These are phyloP conservation scores for Boloria euphrosyne DNA, from an alignment of 2,888 invertebrate species.

Conservation along the genomic window DNA sequence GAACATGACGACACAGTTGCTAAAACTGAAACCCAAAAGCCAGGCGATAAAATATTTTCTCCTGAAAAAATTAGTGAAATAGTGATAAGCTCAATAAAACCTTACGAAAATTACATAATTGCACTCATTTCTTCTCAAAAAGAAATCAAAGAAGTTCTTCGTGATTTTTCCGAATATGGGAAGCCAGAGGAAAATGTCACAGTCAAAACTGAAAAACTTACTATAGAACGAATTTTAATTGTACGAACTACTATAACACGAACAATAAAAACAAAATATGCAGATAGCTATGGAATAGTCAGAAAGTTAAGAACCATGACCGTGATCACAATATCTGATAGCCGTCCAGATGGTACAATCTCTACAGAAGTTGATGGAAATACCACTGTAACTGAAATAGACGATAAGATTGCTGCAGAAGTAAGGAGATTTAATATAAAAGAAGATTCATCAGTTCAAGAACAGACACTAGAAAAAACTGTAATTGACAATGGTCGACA, in stretches of 20 bases:
- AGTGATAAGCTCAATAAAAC: slow-evolving; percentile 22
- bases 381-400: slow-evolving; percentile 40
- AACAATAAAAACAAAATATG: slow-evolving; percentile 43
- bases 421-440: slow-evolving; percentile 35
- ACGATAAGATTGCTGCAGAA: slow-evolving; percentile 35
- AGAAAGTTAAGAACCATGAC: slow-evolving; percentile 45
- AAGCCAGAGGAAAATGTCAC: slow-evolving; percentile 44
- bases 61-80: slow-evolving; percentile 22
- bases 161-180: slow-evolving; percentile 34
- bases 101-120: slow-evolving; percentile 34
- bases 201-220: slow-evolving; percentile 40
- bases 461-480: slow-evolving; percentile 27
- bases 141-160: slow-evolving; percentile 38
- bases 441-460: slow-evolving; percentile 35
- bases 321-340: slow-evolving; percentile 41
- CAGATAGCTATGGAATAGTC: slow-evolving; percentile 35
- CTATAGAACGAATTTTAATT: slow-evolving; percentile 33
- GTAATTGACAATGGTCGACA: slow-evolving; percentile 27
- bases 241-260: slow-evolving; percentile 43
- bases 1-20: slow-evolving; percentile 28
- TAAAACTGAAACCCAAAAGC: slow-evolving; percentile 16
- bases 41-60: slow-evolving; percentile 5
- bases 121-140: slow-evolving; percentile 39
- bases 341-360: slow-evolving; percentile 40
- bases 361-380: slow-evolving; percentile 38